Evolutionary conservation across 2,888 invertebrate genomes (phyloP), one percentile per base, ranked within the genome.

Genomic region (Baronia brevicornis): DNA sequence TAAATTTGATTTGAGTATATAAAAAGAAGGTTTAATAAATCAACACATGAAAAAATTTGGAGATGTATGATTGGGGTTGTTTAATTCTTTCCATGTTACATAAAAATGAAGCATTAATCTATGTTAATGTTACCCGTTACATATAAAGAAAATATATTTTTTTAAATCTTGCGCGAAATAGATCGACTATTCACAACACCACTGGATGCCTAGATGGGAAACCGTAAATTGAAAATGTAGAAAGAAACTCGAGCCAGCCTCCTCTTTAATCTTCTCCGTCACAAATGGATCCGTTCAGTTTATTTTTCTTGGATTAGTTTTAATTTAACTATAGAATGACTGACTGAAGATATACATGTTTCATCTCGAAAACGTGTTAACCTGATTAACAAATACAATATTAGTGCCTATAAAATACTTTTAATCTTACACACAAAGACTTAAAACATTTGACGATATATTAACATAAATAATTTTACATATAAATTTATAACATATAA

Each of bases 261-360:
- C 29, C 22, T 23, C 18, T 31, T 38, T 39, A 41, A 34, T 36
- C 38, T 32, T 32, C 28, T 36, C 30, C 27, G 36, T 29, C 38
- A 36, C 33, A 33, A 37, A 22, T 31, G 34, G 29, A 37, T 24
- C 46, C 31, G 41, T 46, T 46, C 51, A 60, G 58, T 58, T 59
- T 55, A 53, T 51, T 49, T 55, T 54, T 43, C 49, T 41, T 38
- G 48, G 41, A 46, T 52, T 66, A 70, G 64, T 65, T 68, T 70
- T 67, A 69, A 71, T 68, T n/a, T n/a, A n/a, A n/a, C n/a, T n/a
- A n/a, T n/a, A n/a, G n/a, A n/a, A n/a, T n/a, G n/a, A n/a, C n/a
- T n/a, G n/a, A n/a, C n/a, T n/a, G n/a, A n/a, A n/a, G n/a, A n/a
- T n/a, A n/a, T n/a, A n/a, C n/a, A n/a, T n/a, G n/a, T n/a, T n/a